phyloP scores from a whole-genome alignment of 2,113 vertebrate genomes.

The Seriola rivoliana region DNA sequence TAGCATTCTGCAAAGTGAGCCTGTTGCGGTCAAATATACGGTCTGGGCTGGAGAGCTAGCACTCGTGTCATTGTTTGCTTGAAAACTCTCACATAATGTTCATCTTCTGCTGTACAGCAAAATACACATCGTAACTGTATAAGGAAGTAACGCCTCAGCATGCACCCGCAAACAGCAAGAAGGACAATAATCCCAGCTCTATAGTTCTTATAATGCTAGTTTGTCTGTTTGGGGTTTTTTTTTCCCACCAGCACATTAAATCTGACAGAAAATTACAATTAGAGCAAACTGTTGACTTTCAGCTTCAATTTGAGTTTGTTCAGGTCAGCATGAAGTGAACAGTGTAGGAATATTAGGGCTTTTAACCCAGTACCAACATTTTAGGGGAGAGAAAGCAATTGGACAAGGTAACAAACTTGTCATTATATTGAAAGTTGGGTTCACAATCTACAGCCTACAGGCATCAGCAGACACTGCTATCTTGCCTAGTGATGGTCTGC shows the following conservation, averaged over 20 bases:
- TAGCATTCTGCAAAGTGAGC: background rate
- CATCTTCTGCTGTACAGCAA: conserved; percentile 1
- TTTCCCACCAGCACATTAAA: background rate
- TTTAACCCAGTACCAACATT: background rate
- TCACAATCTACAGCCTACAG: background rate
- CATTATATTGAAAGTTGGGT: background rate
- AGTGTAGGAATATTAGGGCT: background rate
- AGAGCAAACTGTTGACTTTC: background rate
- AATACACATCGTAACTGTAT: background rate
- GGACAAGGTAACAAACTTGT: background rate
- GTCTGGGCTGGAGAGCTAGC: background rate
- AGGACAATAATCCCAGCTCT: background rate
- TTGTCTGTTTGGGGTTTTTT: background rate
- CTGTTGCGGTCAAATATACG: background rate
- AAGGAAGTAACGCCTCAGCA: background rate
- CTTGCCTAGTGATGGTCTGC: conserved; percentile 3
- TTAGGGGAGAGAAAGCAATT: background rate
- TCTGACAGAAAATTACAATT: conserved; percentile 6
- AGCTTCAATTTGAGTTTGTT: conserved; percentile 7
- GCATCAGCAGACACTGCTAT: conserved; percentile 2
- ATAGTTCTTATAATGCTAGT: background rate
- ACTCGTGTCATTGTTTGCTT: background rate
- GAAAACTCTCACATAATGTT: background rate
- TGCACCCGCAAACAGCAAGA: background rate
- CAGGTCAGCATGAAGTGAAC: background rate